Evolutionary conservation across 2,113 vertebrate genomes (phyloP), one percentile per base, ranked within the genome.

Genomic region (Alectura lathami): DNA sequence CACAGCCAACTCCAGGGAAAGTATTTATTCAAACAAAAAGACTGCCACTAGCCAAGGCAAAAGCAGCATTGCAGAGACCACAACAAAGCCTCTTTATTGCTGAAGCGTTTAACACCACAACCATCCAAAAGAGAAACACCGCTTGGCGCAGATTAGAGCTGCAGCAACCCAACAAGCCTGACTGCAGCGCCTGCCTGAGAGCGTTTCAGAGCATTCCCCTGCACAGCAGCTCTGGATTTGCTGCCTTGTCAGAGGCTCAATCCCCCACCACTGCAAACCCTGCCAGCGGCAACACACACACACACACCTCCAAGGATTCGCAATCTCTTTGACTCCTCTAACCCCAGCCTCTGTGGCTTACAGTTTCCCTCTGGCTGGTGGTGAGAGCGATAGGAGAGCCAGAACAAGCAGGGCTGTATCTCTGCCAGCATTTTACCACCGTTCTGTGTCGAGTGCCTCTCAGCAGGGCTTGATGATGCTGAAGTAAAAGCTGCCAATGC

Each of bases 21-120:
- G 69, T 78, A 51, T 72, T 90, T 78, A 86, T 78, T 94, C 90
- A 68, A 67, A 86, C 86, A 95, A 88, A 95, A 91, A 90, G 48
- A 45, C 40, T 45, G 73, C 76, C 68, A 60, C 91, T 53, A 90
- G 77, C 81, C 91, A 95, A 96, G 77, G 94, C 94, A 88, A 93
- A 95, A 90, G 90, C 83, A 72, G 48, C 17, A 40, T 86, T 94
- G 86, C 86, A 76, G 88, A 88, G 95, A 96, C 93, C 90, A 96
- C 95, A 96, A 95, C 96, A 96, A 97, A 95, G 94, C 77, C 66
- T 95, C 80, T 93, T 78, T 84, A 92, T 42, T 88, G 88, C 90
- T 78, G 66, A 91, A 88, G 85, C 53, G 0, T 94, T 96, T 96
- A 91, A 88, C 88, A 72, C 79, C 85, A 86, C 83, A 88, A 47